Evolutionary conservation across 2,888 invertebrate genomes (phyloP).

Genomic region (Osmoderma eremita): DNA sequence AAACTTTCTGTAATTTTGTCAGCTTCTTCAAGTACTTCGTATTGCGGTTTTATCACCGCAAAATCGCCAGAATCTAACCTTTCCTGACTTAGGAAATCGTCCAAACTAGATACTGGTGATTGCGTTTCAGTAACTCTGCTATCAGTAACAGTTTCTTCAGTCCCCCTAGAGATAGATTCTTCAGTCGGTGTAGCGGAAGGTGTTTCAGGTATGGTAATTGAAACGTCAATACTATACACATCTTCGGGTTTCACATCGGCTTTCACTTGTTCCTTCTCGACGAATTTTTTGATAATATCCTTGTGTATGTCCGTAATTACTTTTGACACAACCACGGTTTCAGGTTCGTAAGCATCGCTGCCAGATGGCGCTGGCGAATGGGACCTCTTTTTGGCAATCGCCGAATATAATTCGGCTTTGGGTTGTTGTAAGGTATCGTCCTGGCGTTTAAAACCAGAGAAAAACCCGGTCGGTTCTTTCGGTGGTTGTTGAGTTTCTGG

Average conservation of each 20-base stretch:
- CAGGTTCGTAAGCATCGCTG: slow-evolving; percentile 46
- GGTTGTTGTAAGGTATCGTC: slow-evolving; percentile 51
- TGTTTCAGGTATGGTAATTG: slow-evolving; percentile 48
- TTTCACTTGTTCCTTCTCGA: slow-evolving; percentile 31
- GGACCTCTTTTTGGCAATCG: slow-evolving; percentile 54
- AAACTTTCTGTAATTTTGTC: neutral
- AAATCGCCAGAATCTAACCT: slow-evolving; percentile 33
- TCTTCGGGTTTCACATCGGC: slow-evolving; percentile 19
- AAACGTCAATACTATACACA: slow-evolving; percentile 47
- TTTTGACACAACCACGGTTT: slow-evolving; percentile 53
- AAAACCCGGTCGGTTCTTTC: slow-evolving; percentile 48
- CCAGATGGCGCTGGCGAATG: slow-evolving; percentile 52
- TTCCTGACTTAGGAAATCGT: slow-evolving; percentile 41
- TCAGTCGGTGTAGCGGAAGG: slow-evolving; percentile 43
- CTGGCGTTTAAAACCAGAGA: slow-evolving; percentile 54
- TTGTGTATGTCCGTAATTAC: slow-evolving; percentile 55
- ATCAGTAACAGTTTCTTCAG: slow-evolving; percentile 34
- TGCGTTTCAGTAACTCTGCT: slow-evolving; percentile 1
- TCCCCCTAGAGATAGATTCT: slow-evolving; percentile 6
- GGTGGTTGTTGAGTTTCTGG: slow-evolving; percentile 48
- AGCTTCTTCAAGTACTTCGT: neutral
- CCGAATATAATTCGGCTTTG: slow-evolving; percentile 58
- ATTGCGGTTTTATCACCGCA: neutral
- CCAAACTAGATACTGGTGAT: slow-evolving; percentile 34
- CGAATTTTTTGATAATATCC: slow-evolving; percentile 51